Evolutionary conservation across 1,140 invertebrate genomes (phyloP), one percentile per base, ranked within the genome.

Genomic region (Pteromalus puparum): DNA sequence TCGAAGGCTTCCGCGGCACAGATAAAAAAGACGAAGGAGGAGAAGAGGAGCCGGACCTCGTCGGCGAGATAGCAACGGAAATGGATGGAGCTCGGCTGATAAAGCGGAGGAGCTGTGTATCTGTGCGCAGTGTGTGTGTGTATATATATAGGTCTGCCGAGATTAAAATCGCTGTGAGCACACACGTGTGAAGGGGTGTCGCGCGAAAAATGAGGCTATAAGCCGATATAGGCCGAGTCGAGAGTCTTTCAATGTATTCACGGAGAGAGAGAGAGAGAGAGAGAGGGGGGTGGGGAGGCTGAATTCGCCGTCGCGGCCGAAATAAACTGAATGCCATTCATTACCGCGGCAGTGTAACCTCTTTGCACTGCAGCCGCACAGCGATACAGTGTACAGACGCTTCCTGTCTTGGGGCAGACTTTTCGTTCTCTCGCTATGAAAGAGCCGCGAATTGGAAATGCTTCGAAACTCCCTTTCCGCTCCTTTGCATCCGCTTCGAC

Each of bases 251-350:
- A 61, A 61, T 61, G 73, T 80, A 87, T 81, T 38, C 34, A 34
- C 26, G 85, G 81, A 81, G 1, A 42, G 70, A 67, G 80, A 78
- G 80, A 70, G 75, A 61, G 83, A 87, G 85, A 87, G 81, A 87
- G 86, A 84, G 65, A 2, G 46, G 4, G 76, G 12, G 12, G 6
- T 1, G 38, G 67, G 21, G 34, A 53, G 18, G 18, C 53, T 61
- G 53, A 61, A 61, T 61, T 61, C 53, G 53, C 15, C 18, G 53
- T 34, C 30, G 30, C 30, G 30, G 7, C 26, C 82, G 86, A 86
- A 91, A 91, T 91, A 91, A 92, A 91, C 90, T 90, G 90, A 92
- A 91, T 92, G 88, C 90, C 88, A 91, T 91, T 91, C 90, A 91
- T 91, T 90, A 91, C 88, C 3, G 30, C 30, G 30, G 38, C 18